phyloP scores from a whole-genome alignment of 2,888 invertebrate species.

The Trimorus sp. region DNA sequence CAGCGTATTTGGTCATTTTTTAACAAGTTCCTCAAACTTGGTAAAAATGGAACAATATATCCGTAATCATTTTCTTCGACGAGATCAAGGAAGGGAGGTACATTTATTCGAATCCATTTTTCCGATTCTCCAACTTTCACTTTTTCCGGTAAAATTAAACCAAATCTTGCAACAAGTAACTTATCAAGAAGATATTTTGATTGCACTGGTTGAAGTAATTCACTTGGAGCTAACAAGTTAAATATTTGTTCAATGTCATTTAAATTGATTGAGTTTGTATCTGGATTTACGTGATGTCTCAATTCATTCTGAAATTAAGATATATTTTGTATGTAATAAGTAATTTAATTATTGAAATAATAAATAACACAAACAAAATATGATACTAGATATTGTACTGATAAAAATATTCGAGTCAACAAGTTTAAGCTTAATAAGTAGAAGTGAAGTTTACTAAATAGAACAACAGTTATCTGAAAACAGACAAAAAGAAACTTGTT shows the following conservation, averaged over 20 bases:
- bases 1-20: conserved; percentile 54
- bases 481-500: no score
- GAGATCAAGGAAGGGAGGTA: conserved; percentile 15
- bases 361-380: background rate
- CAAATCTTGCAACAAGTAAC: conserved; percentile 12
- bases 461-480: no score
- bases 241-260: conserved; percentile 9
- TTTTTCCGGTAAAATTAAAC: conserved; percentile 9
- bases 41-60: conserved; percentile 60
- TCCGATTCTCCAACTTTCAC: conserved; percentile 6
- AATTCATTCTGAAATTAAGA: conserved; percentile 16
- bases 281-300: conserved; percentile 8
- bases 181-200: conserved; percentile 17
- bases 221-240: conserved; percentile 4
- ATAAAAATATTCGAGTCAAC: no score
- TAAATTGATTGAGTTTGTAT: conserved; percentile 5
- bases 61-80: conserved; percentile 42
- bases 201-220: conserved; percentile 11
- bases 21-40: conserved; percentile 59
- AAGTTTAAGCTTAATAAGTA: no score
- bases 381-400: no score
- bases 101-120: conserved; percentile 8
- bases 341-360: conserved; percentile 1
- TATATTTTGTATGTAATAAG: background rate
- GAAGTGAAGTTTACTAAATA: no score